Conservation (phyloP, 1,140 invertebrate genomes). For the Sinella curviseta region DNA sequence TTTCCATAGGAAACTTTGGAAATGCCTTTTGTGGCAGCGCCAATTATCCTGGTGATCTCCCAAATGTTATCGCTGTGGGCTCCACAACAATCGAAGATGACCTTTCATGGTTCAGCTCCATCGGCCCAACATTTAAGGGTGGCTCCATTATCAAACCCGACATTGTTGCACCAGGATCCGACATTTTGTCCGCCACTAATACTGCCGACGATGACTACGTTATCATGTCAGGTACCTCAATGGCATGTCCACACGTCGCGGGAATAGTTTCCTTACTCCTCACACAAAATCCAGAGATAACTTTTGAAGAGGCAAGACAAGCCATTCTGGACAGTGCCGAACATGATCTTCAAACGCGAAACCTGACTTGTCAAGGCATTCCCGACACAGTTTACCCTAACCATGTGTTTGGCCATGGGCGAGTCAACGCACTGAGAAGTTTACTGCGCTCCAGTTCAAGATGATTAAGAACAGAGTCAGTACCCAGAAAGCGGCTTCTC, state of each 20-base stretch:
- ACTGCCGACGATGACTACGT: constrained; percentile 30
- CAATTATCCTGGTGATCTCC: constrained; percentile 33
- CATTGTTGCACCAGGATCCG: constrained; percentile 34
- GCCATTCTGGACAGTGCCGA: not conserved
- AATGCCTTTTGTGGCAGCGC: constrained; percentile 23
- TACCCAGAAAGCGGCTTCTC: no score
- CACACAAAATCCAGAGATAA: constrained; percentile 18
- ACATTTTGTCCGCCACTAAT: constrained; percentile 32
- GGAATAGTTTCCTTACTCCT: constrained; percentile 35
- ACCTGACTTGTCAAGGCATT: constrained; percentile 23
- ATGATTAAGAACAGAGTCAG: no score
- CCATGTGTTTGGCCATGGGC: constrained; percentile 14
- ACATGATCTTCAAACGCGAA: not conserved
- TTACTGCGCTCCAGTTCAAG: not conserved
- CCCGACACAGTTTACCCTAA: constrained; percentile 32
- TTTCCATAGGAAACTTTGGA: constrained; percentile 39
- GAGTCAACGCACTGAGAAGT: not conserved
- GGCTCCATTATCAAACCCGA: constrained; percentile 28
- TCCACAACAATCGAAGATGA: not conserved
- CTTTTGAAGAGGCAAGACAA: not conserved
- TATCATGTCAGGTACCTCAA: not conserved
- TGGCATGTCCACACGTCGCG: constrained; percentile 37
- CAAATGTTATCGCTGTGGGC: constrained; percentile 9
- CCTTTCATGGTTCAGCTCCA: constrained; percentile 20
- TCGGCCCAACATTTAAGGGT: constrained; percentile 31